Evolutionary conservation across 2,888 invertebrate species (phyloP).

Genomic region (Drosophila borealis): DNA sequence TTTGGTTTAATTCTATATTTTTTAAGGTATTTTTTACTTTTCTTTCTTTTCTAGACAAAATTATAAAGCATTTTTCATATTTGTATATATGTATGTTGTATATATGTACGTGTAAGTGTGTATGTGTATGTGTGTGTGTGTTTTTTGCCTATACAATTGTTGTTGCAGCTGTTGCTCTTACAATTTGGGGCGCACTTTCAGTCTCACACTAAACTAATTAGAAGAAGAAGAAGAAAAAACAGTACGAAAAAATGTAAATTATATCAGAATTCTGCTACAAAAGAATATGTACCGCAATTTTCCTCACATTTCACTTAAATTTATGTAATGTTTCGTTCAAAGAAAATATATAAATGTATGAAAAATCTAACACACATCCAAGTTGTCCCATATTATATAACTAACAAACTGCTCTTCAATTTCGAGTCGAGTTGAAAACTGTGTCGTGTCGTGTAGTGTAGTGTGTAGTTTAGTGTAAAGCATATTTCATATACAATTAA

Average conservation of each 20-base stretch:
- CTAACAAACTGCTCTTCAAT: slow-evolving; percentile 28
- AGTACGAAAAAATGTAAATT: slow-evolving; percentile 22
- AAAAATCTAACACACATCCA: slow-evolving; percentile 11
- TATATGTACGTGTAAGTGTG: slow-evolving; percentile 12
- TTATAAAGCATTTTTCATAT: slow-evolving; percentile 70
- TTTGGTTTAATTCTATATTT: slow-evolving; percentile 67
- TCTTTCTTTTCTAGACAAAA: slow-evolving; percentile 53
- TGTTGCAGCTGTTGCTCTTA: slow-evolving; percentile 18
- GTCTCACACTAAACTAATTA: slow-evolving; percentile 70
- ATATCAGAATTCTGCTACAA: slow-evolving; percentile 37
- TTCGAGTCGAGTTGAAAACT: slow-evolving; percentile 23
- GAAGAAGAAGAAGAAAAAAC: slow-evolving; percentile 39
- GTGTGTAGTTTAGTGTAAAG: slow-evolving; percentile 38
- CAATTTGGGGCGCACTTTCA: slow-evolving; percentile 66
- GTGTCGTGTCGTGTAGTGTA: slow-evolving; percentile 8
- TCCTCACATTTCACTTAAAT: slow-evolving; percentile 19
- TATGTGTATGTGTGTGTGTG: slow-evolving; percentile 34
- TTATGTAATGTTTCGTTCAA: slow-evolving; percentile 29
- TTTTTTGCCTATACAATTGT: slow-evolving; percentile 28
- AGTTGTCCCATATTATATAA: slow-evolving; percentile 26
- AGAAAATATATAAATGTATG: slow-evolving; percentile 14
- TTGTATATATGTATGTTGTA: slow-evolving; percentile 14
- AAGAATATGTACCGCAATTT: slow-evolving; percentile 12
- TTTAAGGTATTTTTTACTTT: slow-evolving; percentile 61
- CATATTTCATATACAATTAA: slow-evolving; percentile 61